Conservation (phyloP, 2,113 vertebrate genomes). For the Cryptomyrus ogoouensis region DNA sequence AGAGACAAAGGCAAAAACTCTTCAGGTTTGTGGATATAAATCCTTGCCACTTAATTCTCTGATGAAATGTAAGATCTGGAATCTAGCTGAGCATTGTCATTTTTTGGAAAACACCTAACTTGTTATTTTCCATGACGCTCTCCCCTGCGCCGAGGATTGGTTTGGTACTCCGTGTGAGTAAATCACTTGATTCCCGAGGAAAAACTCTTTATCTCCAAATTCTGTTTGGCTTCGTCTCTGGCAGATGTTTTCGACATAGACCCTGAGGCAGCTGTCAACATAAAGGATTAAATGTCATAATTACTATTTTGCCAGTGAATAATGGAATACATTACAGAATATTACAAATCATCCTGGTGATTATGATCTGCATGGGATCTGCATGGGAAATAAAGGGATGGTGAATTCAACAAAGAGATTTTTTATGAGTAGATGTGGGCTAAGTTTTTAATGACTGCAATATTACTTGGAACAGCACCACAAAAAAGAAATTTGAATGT, state of each 20-base stretch:
- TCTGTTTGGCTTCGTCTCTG: not conserved
- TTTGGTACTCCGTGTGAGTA: not conserved
- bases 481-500: not conserved
- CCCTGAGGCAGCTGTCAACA: not conserved
- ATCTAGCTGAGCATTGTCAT: not conserved
- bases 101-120: not conserved
- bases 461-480: not conserved
- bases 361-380: not conserved
- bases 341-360: slow-evolving; percentile 2
- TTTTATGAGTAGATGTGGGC: not conserved
- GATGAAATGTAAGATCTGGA: not conserved
- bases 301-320: slow-evolving; percentile 5
- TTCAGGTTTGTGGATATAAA: not conserved
- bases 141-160: not conserved
- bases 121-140: not conserved
- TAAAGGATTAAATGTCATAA: slow-evolving; percentile 1
- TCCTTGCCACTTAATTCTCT: not conserved
- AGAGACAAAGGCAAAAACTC: not conserved
- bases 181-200: not conserved
- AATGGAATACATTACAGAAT: slow-evolving; percentile 7
- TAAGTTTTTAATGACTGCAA: not conserved
- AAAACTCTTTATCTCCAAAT: not conserved
- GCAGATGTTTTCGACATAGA: not conserved
- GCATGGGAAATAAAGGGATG: not conserved
- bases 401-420: not conserved